phyloP scores from a whole-genome alignment of 2,797 vertebrate species.

The Paguma larvata region DNA sequence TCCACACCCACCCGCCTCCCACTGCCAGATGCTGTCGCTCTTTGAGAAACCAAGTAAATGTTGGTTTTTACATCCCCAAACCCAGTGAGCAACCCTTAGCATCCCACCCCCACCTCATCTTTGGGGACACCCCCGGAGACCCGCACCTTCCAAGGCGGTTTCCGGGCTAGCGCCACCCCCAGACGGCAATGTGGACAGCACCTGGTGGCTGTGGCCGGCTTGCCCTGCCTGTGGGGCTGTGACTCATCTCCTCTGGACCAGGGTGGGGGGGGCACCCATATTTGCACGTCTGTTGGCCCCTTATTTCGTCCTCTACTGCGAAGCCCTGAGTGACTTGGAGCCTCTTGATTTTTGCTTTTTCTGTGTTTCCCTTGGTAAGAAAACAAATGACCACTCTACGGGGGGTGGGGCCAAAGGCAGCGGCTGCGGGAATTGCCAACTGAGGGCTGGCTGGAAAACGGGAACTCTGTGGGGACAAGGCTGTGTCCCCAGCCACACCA shows the following conservation, averaged over 20 bases:
- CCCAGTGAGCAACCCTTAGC: neutral
- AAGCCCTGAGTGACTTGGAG: neutral
- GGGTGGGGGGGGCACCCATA: too few species aligned
- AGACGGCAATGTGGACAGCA: neutral
- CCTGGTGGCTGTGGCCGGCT: neutral
- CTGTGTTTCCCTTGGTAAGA: neutral
- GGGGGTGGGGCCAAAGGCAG: neutral
- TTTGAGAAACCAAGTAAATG: neutral
- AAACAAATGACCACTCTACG: neutral
- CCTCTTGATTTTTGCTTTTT: neutral
- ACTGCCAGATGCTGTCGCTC: neutral
- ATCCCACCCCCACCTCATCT: neutral
- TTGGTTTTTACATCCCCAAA: neutral
- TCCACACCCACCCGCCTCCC: neutral
- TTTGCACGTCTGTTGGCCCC: neutral
- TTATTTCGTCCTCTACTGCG: neutral
- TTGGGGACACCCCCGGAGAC: neutral
- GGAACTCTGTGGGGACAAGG: neutral
- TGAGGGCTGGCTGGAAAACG: neutral
- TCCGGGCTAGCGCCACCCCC: neutral
- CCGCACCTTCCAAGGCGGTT: fast-evolving
- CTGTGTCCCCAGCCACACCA: neutral
- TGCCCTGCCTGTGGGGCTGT: neutral
- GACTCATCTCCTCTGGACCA: neutral
- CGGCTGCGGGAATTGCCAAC: neutral